phyloP scores from a whole-genome alignment of 2,888 invertebrate genomes.

The Agriopis aurantiaria region DNA sequence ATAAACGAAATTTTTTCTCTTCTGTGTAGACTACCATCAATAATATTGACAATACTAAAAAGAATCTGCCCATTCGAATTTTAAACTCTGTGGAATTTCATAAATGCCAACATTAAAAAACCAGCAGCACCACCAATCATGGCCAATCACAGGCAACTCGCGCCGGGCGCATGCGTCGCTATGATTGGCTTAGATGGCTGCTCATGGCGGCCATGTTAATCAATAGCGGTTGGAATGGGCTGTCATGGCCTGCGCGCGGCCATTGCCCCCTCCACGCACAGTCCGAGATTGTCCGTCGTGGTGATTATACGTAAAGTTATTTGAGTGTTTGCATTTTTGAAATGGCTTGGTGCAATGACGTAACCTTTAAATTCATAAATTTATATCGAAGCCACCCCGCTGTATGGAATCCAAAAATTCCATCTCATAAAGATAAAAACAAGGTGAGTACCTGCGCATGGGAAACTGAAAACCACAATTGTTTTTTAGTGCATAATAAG shows the following conservation, averaged over 20 bases:
- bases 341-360: slow-evolving; percentile 24
- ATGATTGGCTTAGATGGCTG: slow-evolving; percentile 23
- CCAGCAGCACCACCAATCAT: slow-evolving; percentile 7
- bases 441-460: slow-evolving; percentile 6
- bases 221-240: slow-evolving; percentile 18
- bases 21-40: too few species aligned
- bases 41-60: too few species aligned
- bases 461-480: neutral
- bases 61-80: neutral
- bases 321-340: neutral
- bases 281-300: slow-evolving; percentile 19
- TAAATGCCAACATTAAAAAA: slow-evolving; percentile 7
- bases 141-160: slow-evolving; percentile 11
- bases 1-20: too few species aligned
- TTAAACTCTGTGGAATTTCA: neutral
- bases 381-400: slow-evolving; percentile 14
- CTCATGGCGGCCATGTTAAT: slow-evolving; percentile 14
- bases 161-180: slow-evolving; percentile 1
- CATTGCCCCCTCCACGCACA: slow-evolving; percentile 11
- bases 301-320: slow-evolving; percentile 8
- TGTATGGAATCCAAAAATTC: slow-evolving; percentile 21
- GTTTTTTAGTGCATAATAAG: neutral
- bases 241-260: slow-evolving; percentile 18
- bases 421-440: slow-evolving; percentile 20
- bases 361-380: slow-evolving; percentile 20